A percentile compares a stretch with the other conserved stretches of the same genome.
Conservation (phyloP, 1,140 invertebrate genomes). For the Ceratitis capitata region DNA sequence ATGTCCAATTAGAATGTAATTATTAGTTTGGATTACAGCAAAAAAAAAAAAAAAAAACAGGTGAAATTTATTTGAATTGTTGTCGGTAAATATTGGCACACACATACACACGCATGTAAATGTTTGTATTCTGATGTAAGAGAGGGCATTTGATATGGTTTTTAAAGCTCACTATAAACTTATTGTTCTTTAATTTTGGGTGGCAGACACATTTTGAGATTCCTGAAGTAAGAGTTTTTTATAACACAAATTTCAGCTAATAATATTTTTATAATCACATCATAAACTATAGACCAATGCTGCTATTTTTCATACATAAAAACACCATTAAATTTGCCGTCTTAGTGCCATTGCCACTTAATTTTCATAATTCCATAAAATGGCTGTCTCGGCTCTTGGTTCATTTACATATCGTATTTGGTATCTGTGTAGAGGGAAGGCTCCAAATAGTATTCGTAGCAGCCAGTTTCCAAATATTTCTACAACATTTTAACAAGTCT, state of each 20-base stretch:
- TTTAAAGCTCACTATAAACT: not conserved
- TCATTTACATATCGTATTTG: not conserved
- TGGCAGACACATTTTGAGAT: not conserved
- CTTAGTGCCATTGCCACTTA: not conserved
- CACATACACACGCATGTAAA: not conserved
- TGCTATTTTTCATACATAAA: not conserved
- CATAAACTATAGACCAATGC: not conserved
- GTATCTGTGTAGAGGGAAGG: too few species aligned
- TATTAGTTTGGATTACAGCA: not conserved
- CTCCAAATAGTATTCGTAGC: not conserved
- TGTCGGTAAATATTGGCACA: not conserved
- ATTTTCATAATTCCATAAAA: conserved; percentile 33
- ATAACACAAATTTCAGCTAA: not conserved
- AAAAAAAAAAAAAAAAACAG: too few species aligned
- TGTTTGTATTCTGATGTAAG: not conserved
- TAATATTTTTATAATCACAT: not conserved
- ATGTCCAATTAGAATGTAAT: conserved; percentile 22
- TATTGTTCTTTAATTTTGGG: not conserved
- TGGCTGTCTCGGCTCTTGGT: not conserved
- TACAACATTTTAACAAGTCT: not conserved
- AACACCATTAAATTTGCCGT: not conserved
- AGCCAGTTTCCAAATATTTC: not conserved
- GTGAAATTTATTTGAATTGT: not conserved
- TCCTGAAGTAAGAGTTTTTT: too few species aligned
- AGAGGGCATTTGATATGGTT: not conserved